phyloP scores from a whole-genome alignment of 2,797 vertebrate species.

The Natrix natrix region DNA sequence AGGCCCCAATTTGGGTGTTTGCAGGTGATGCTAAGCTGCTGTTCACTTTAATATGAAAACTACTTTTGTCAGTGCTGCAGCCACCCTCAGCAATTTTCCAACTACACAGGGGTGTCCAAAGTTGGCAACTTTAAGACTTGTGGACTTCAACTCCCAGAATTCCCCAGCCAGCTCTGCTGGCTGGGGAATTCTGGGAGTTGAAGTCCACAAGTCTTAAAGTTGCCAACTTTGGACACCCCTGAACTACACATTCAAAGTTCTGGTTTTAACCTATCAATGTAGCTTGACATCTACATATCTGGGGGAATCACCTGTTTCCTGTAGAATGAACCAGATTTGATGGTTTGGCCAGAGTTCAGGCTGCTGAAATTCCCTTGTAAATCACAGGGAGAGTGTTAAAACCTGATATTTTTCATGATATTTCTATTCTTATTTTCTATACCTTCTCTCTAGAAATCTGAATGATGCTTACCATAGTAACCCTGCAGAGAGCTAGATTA shows the following conservation, averaged over 20 bases:
- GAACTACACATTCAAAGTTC: not conserved
- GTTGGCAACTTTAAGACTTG: too few species aligned
- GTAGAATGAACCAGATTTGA: not conserved
- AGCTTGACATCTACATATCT: too few species aligned
- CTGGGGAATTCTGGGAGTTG: too few species aligned
- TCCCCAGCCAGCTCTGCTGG: too few species aligned
- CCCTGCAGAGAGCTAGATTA: not conserved
- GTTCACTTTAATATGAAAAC: not conserved
- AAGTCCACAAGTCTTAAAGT: too few species aligned
- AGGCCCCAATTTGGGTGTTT: not conserved
- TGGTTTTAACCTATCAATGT: too few species aligned
- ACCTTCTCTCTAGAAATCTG: not conserved
- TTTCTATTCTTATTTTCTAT: not conserved
- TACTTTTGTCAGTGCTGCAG: not conserved
- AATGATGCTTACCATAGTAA: not conserved
- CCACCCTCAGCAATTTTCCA: not conserved
- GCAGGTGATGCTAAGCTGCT: not conserved
- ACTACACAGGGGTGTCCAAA: too few species aligned
- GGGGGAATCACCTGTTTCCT: too few species aligned
- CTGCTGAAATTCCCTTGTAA: not conserved
- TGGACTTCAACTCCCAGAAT: too few species aligned
- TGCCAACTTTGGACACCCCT: too few species aligned
- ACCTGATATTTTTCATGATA: not conserved
- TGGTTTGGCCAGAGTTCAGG: not conserved
- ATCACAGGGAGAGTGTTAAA: not conserved